These are phyloP conservation scores for Chaetura pelagica DNA, from an alignment of 2,113 vertebrate species.

Conservation along the genomic window DNA sequence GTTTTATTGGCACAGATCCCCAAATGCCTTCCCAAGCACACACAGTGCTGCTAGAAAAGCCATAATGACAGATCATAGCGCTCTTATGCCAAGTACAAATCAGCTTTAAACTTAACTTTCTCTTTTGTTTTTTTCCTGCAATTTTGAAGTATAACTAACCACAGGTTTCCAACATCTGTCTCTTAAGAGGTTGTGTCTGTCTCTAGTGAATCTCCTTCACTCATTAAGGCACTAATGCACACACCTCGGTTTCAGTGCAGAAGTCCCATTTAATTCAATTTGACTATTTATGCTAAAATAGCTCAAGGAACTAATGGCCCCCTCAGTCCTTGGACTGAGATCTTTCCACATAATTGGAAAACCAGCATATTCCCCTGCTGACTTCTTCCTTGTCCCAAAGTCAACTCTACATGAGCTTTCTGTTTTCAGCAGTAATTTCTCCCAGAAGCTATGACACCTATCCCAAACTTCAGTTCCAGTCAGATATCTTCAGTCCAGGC, in stretches of 20 bases:
- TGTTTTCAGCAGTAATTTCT: background rate
- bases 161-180: background rate
- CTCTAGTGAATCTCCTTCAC: background rate
- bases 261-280: background rate
- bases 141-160: background rate
- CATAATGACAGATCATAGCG: background rate
- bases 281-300: background rate
- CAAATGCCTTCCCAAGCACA: conserved; percentile 9
- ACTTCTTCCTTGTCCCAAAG: background rate
- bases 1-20: conserved; percentile 6
- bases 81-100: background rate
- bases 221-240: background rate
- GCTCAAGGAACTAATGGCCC: background rate
- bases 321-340: background rate
- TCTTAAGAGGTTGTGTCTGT: background rate
- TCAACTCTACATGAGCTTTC: background rate
- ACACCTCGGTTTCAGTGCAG: background rate
- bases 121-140: background rate
- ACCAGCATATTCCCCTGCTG: background rate
- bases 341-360: background rate
- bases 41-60: background rate
- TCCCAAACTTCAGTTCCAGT: background rate
- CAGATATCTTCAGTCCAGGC: background rate
- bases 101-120: background rate
- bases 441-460: background rate